Evolutionary conservation across 2,113 vertebrate species (phyloP), one percentile per base, ranked within the genome.

Genomic region (Ia io): DNA sequence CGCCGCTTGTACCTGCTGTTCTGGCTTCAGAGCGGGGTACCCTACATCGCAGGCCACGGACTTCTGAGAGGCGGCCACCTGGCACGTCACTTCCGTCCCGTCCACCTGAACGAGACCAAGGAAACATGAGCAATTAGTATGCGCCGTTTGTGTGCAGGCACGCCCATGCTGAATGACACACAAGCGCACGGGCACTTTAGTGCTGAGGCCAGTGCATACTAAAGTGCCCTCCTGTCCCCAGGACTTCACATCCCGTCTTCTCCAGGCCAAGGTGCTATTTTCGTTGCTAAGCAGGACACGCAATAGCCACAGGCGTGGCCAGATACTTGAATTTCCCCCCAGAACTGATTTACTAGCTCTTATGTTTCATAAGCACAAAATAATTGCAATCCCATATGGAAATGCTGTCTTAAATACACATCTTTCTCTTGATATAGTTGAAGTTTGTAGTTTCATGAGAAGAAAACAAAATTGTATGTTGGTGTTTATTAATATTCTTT

Each of bases 1-100:
- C 32, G 8, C 73, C 63, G 76, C 35, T n/a, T 12, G 63, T 98
- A 99, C 99, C 98, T 99, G 98, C 97, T 99, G 98, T 71, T 96
- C 76, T 40, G 67, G 97, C 95, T 97, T 98, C 93, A 99, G 97
- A 73, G 98, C 98, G 35, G 99, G 99, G 95, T 99, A 99, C 93
- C 99, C 99, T 89, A 99, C 98, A 53, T 99, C 98, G 84, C 99
- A 99, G 78, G 97, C 89, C 28, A 99, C 98, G 5, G 97, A 94
- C 92, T 98, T 98, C 90, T 97, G 98, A 65, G 98, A 91, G 35
- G 98, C 92, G 82, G 91, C 98, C 84, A 98, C 97, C 74, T 98
- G 98, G 98, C 99, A 99, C 0, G 98, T 98, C 13, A 99, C 99
- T 96, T 99, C 99, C 63, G 98, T 98, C 18, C 97, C 98, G 92